A percentile compares a stretch with the other conserved stretches of the same genome.
Evolutionary conservation across 2,797 vertebrate genomes (phyloP).

Genomic region (Anguilla marmorata): DNA sequence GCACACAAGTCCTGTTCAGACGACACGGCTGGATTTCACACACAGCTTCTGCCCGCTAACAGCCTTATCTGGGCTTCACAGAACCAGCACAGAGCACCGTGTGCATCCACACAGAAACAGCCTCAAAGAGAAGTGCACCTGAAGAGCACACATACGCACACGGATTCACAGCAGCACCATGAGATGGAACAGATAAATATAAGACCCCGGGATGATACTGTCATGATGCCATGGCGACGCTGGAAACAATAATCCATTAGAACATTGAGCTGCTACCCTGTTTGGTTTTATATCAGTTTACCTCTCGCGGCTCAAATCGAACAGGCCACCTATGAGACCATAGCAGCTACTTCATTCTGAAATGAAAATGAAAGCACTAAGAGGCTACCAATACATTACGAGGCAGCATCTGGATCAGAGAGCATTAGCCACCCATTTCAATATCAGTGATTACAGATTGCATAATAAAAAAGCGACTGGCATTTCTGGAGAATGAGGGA

Average conservation of each 20-base stretch:
- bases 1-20: not conserved
- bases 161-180: slow-evolving; percentile 44
- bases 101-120: too few relatives aligned
- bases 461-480: not conserved
- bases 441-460: not conserved
- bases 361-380: not conserved
- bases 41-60: not conserved
- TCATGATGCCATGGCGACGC: too few relatives aligned
- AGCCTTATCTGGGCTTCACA: not conserved
- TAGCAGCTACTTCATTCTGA: not conserved
- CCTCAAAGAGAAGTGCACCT: too few relatives aligned
- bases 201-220: too few relatives aligned
- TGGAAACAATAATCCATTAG: not conserved
- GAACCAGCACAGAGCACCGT: too few relatives aligned
- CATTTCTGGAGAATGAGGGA: not conserved
- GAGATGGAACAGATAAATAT: not conserved
- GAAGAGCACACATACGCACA: slow-evolving; percentile 36
- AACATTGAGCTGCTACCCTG: too few relatives aligned
- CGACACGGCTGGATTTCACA: not conserved
- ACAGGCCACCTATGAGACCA: not conserved
- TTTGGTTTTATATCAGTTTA: too few relatives aligned
- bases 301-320: not conserved
- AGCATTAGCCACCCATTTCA: not conserved
- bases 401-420: not conserved
- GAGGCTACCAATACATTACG: not conserved